Percentiles rank a stretch among this genome's conserved stretches.
These are phyloP conservation scores for Merops nubicus DNA, from an alignment of 2,113 vertebrate species.

Conservation along the genomic window DNA sequence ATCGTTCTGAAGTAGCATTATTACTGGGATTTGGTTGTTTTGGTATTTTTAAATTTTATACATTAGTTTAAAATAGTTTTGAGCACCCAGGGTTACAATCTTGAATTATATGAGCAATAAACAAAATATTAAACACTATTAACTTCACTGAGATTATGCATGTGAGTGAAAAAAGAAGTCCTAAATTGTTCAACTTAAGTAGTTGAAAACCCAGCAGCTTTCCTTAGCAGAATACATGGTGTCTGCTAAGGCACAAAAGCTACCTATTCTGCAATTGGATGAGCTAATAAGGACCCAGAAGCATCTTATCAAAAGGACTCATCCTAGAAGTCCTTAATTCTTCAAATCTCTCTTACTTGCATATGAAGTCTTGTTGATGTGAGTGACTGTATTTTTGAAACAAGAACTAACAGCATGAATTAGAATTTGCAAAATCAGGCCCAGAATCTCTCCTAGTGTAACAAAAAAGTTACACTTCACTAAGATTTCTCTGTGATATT, in stretches of 20 bases:
- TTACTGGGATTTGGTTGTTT: not conserved
- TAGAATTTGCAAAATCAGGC: not conserved
- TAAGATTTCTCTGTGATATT: not conserved
- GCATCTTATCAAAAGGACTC: not conserved
- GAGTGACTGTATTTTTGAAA: not conserved
- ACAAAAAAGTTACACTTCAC: not conserved
- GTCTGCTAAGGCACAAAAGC: not conserved
- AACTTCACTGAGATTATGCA: not conserved
- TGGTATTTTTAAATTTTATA: not conserved
- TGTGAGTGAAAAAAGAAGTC: not conserved
- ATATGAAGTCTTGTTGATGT: not conserved
- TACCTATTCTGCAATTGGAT: not conserved
- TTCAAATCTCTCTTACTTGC: not conserved
- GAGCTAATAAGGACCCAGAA: not conserved
- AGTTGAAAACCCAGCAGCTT: not conserved
- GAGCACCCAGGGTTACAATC: not conserved
- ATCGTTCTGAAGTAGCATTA: not conserved
- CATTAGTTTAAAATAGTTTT: not conserved
- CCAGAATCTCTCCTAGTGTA: not conserved
- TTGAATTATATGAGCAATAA: not conserved
- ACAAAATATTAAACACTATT: not conserved
- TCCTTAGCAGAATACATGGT: not conserved
- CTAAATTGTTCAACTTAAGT: not conserved
- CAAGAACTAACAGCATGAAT: not conserved
- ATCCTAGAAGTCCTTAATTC: not conserved